Conservation (phyloP, 64 coral and sea anemone genomes). For the Stichodactyla helianthus region DNA sequence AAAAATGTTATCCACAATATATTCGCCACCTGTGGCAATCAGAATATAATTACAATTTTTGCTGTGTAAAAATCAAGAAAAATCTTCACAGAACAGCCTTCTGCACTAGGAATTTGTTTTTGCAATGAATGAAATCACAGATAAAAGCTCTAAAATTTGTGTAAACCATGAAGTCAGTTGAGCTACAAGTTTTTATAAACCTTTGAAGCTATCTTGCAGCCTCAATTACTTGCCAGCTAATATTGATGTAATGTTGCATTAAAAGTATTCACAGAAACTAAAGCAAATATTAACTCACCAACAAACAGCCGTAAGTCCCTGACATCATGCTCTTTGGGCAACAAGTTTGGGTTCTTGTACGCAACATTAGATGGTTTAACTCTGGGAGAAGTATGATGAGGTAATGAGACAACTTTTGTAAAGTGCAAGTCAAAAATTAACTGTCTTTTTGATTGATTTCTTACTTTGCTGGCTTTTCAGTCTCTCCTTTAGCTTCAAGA, state of each 20-base stretch:
- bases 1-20: no score
- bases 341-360: constrained; percentile 69
- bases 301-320: constrained; percentile 92
- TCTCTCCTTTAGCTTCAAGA: constrained; percentile 90
- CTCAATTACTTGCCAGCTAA: neutral
- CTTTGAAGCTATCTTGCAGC: neutral
- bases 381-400: constrained; percentile 22
- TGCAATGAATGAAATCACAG: no score
- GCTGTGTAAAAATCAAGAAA: no score
- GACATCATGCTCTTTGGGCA: constrained; percentile 85
- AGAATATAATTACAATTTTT: no score
- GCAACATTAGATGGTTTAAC: constrained; percentile 95
- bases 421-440: neutral
- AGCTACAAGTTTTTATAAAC: neutral
- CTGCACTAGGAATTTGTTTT: no score
- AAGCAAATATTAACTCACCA: constrained; percentile 42
- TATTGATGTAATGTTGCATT: neutral
- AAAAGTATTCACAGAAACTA: neutral
- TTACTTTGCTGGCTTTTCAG: constrained; percentile 53
- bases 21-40: no score
- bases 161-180: no score
- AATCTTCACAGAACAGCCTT: no score
- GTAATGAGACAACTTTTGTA: neutral
- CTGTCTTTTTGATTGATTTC: neutral
- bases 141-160: no score